Evolutionary conservation across 2,797 vertebrate genomes (phyloP), one percentile per base, ranked within the genome.

Genomic region (Glyptemys insculpta): DNA sequence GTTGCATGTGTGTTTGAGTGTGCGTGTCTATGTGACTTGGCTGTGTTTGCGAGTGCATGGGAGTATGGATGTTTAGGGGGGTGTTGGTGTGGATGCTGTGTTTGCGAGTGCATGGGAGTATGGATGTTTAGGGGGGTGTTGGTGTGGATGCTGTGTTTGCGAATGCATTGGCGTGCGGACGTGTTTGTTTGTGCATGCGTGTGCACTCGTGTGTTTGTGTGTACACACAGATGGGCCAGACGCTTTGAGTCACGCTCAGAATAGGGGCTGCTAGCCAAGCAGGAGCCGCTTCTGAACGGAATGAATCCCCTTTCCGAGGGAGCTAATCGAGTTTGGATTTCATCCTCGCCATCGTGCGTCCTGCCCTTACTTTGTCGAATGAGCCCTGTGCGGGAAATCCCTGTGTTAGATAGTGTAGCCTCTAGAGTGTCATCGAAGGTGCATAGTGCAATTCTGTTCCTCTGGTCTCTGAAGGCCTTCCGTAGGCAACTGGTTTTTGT

Each of bases 261-360:
- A 34, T 49, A 74, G 80, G 76, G 76, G 47, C 81, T 52, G n/a
- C 53, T 59, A 23, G 56, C 86, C 91, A 85, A 59, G 47, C n/a
- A 37, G 52, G 2, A 52, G 44, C 27, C 8, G 72, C n/a, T 88
- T 90, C 50, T 29, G 50, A 23, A 80, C 11, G 41, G 37, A 72
- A 78, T 18, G 16, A 31, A 49, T 85, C 12, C 19, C 29, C 3
- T 19, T 18, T 86, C 50, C 59, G 79, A 86, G 3, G 78, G 41
- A 29, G 3, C 16, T 12, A 0, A 3, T 23, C 0, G 2, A 34
- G 57, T 80, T 89, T 56, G 92, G 82, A 41, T 44, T 25, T 1
- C 50, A 37, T 47, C 52, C 31, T 57, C 41, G n/a, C 65, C 65
- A 19, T 41, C 41, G 5, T 21, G 65, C 81, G 50, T 41, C 54